Evolutionary conservation across 2,797 vertebrate genomes (phyloP).

Genomic region (Poecilia gillii): DNA sequence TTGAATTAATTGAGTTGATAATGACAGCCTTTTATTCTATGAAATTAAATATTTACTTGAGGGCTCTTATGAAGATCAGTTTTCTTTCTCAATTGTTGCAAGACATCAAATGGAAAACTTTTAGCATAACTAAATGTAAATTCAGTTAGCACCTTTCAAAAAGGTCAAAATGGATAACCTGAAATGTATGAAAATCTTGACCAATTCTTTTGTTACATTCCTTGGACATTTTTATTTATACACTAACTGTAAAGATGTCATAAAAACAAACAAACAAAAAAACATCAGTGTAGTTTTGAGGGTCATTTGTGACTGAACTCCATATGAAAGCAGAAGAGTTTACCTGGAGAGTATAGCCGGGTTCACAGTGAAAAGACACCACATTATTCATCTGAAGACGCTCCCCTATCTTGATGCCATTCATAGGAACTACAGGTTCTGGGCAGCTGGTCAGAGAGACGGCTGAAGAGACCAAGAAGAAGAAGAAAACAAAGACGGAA

Average conservation of each 20-base stretch:
- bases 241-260: not conserved
- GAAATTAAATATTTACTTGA: not conserved
- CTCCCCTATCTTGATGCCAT: slow-evolving; percentile 91
- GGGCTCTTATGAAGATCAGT: not conserved
- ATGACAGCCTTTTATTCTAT: not conserved
- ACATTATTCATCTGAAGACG: slow-evolving; percentile 96
- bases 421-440: slow-evolving; percentile 91
- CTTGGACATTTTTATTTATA: not conserved
- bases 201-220: not conserved
- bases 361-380: slow-evolving; percentile 96
- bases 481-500: slow-evolving; percentile 2
- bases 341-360: slow-evolving; percentile 95
- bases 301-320: not conserved
- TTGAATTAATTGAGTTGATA: not conserved
- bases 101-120: not conserved
- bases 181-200: not conserved
- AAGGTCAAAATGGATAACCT: not conserved
- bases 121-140: not conserved
- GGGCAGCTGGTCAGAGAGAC: slow-evolving; percentile 96
- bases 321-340: slow-evolving; percentile 6
- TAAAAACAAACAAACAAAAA: too few species aligned
- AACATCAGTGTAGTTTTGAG: not conserved
- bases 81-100: not conserved
- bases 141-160: not conserved
- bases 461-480: slow-evolving; percentile 58